A percentile compares a stretch with the other conserved stretches of the same genome.
phyloP scores from a whole-genome alignment of 2,797 vertebrate species.

The Cuniculus paca region DNA sequence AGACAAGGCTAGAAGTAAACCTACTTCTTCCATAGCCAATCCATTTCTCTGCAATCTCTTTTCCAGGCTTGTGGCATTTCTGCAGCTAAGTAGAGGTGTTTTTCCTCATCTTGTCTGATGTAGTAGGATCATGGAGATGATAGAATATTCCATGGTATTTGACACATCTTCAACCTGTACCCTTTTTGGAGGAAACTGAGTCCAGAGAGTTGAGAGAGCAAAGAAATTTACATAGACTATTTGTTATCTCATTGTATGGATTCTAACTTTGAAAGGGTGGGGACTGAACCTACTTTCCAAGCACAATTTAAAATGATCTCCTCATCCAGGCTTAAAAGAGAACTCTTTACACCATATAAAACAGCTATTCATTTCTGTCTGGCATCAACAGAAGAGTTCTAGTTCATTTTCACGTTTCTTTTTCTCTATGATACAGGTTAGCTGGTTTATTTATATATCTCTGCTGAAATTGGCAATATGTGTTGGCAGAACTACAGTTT shows the following conservation, averaged over 20 bases:
- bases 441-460: constrained; percentile 53
- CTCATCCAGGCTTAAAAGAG: constrained; percentile 11
- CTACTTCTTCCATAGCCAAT: not conserved
- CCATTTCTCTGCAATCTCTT: not conserved
- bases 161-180: not conserved
- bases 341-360: not conserved
- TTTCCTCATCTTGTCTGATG: not conserved
- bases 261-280: constrained; percentile 28
- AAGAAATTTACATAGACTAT: not conserved
- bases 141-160: not conserved
- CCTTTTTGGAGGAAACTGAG: constrained; percentile 34
- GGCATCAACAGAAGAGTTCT: not conserved
- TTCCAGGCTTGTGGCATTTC: not conserved
- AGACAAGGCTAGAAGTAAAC: not conserved
- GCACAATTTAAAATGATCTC: not conserved
- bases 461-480: constrained; percentile 30
- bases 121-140: not conserved
- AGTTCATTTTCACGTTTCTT: not conserved
- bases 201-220: constrained; percentile 9
- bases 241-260: not conserved
- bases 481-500: constrained; percentile 28
- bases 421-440: constrained; percentile 23
- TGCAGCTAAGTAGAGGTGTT: not conserved
- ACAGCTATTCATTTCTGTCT: not conserved
- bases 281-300: not conserved